Evolutionary conservation across 2,888 invertebrate genomes (phyloP).

Genomic region (Tanytarsus gracilentus): DNA sequence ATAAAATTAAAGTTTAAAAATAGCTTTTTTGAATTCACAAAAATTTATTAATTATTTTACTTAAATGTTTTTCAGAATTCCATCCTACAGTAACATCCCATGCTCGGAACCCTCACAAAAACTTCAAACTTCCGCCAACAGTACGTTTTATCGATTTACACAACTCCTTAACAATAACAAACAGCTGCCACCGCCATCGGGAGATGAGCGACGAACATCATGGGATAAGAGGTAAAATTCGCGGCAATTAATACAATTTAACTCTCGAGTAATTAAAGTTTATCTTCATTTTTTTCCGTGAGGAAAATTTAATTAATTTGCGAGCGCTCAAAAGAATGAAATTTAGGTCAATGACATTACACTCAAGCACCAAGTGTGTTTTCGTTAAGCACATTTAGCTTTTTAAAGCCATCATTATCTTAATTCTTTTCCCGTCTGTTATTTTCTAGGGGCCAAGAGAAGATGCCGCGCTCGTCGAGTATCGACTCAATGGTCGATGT

Average conservation of each 20-base stretch:
- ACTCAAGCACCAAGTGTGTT: too few relatives aligned
- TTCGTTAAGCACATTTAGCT: too few relatives aligned
- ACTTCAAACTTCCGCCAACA: conserved; percentile 16
- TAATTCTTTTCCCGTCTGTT: neutral
- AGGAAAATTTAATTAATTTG: too few relatives aligned
- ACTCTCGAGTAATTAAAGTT: neutral
- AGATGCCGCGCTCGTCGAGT: conserved; percentile 63
- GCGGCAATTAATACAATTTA: neutral
- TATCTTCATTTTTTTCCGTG: too few relatives aligned
- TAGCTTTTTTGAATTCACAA: too few relatives aligned
- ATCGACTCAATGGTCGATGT: conserved; percentile 71
- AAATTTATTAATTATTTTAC: neutral
- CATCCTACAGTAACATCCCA: conserved; percentile 18
- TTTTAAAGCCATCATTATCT: neutral
- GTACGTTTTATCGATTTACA: conserved; percentile 26
- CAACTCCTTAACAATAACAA: conserved; percentile 18
- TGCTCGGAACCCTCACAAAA: conserved; percentile 8
- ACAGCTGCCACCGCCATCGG: neutral
- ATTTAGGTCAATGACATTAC: too few relatives aligned
- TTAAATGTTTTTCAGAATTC: conserved; percentile 22
- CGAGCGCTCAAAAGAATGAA: too few relatives aligned
- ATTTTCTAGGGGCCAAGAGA: conserved; percentile 3
- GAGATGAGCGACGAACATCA: conserved; percentile 18
- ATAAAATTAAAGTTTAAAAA: too few relatives aligned
- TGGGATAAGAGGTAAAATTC: conserved; percentile 21